Conservation (phyloP, 1,140 invertebrate genomes). For the Dysdera silvatica region DNA sequence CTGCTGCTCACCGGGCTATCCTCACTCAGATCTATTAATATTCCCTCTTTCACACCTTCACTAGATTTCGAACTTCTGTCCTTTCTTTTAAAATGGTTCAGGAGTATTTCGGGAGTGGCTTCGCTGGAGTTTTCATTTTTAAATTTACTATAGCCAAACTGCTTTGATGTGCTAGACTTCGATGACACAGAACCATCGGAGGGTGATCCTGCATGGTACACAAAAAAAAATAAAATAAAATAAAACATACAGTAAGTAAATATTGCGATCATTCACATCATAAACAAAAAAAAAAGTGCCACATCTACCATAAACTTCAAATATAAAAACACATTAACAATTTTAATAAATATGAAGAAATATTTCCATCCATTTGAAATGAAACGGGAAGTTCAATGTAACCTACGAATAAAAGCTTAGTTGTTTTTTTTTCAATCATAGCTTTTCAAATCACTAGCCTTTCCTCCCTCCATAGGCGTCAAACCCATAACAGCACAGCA, state of each 20-base stretch:
- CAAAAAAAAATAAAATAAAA: too few relatives aligned
- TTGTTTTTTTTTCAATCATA: not conserved
- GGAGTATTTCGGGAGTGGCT: not conserved
- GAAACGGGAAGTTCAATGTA: slow-evolving; percentile 4
- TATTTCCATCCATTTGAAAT: too few relatives aligned
- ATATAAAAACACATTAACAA: too few relatives aligned
- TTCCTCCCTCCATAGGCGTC: too few relatives aligned
- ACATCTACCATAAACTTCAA: too few relatives aligned
- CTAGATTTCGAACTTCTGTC: slow-evolving; percentile 8
- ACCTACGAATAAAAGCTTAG: not conserved
- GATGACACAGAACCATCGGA: too few relatives aligned
- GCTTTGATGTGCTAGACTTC: slow-evolving; percentile 37
- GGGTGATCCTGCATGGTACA: too few relatives aligned
- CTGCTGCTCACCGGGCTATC: slow-evolving; percentile 28
- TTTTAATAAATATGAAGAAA: too few relatives aligned
- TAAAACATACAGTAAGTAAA: too few relatives aligned
- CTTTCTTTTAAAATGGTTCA: not conserved
- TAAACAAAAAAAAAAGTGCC: too few relatives aligned
- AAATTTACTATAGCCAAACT: slow-evolving; percentile 47
- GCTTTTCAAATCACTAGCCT: not conserved
- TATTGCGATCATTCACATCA: too few relatives aligned
- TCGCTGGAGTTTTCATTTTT: slow-evolving; percentile 39
- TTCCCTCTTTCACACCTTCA: slow-evolving; percentile 34
- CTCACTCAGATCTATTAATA: slow-evolving; percentile 44
- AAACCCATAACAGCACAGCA: too few relatives aligned